These are phyloP conservation scores for Polietes domitor DNA, from an alignment of 2,888 invertebrate species.

Conservation along the genomic window DNA sequence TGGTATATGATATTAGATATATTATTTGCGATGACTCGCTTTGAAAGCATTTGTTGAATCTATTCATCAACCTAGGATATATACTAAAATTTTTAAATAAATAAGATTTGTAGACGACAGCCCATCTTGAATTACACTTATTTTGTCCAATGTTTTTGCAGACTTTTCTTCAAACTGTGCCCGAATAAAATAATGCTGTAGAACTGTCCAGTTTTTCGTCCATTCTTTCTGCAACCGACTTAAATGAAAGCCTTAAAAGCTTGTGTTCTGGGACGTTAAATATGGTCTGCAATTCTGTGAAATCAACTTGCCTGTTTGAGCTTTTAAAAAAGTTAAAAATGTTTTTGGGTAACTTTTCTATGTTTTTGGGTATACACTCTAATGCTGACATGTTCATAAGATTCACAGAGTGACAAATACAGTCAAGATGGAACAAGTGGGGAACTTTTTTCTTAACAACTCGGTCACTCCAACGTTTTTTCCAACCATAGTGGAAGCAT, in stretches of 20 bases:
- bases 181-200: conserved; percentile 41
- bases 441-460: conserved; percentile 34
- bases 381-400: conserved; percentile 30
- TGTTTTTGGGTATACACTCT: neutral
- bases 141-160: conserved; percentile 45
- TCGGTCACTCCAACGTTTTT: neutral
- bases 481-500: conserved; percentile 47
- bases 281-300: conserved; percentile 33
- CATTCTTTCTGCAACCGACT: conserved; percentile 39
- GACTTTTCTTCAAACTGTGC: neutral
- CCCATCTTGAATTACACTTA: conserved; percentile 29
- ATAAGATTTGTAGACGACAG: neutral
- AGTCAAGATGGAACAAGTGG: conserved; percentile 44
- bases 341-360: neutral
- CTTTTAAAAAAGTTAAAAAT: conserved; percentile 42
- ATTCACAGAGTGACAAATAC: neutral
- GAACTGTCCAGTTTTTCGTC: conserved; percentile 29
- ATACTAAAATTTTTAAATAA: conserved; percentile 43
- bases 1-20: conserved; percentile 15
- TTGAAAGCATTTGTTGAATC: conserved; percentile 41
- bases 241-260: conserved; percentile 46
- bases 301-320: conserved; percentile 40
- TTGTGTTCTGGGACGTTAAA: conserved; percentile 45
- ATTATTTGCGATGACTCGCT: conserved; percentile 1
- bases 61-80: conserved; percentile 22